A percentile compares a stretch with the other conserved stretches of the same genome.
Conservation (phyloP, 1,140 invertebrate genomes). For the Camponotus vicinus region DNA sequence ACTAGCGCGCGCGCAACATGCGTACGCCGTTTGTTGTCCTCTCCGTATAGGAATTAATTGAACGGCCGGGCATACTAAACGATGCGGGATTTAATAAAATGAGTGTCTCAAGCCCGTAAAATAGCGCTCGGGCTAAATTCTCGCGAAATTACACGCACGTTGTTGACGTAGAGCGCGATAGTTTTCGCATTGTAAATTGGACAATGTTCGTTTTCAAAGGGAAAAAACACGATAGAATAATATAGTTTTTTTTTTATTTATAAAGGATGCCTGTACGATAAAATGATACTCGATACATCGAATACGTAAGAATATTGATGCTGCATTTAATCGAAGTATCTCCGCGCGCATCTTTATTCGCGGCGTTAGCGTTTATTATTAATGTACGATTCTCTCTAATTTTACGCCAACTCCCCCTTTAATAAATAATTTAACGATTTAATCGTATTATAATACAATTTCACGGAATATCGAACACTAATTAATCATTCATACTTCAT, state of each 20-base stretch:
- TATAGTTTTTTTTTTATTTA: neutral
- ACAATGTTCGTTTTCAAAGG: neutral
- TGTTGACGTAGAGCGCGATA: neutral
- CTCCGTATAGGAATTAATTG: conserved; percentile 52
- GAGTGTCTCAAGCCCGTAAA: conserved; percentile 38
- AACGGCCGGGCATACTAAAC: conserved; percentile 38
- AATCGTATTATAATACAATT: conserved; percentile 61
- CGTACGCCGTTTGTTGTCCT: conserved; percentile 33
- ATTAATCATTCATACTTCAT: conserved; percentile 53
- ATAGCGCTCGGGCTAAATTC: conserved; percentile 10
- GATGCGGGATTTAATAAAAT: conserved; percentile 54
- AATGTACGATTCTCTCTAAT: conserved; percentile 35
- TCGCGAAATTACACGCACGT: conserved; percentile 8
- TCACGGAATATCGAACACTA: conserved; percentile 57
- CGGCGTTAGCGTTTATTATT: conserved; percentile 1
- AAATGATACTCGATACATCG: neutral
- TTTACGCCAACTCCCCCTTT: conserved; percentile 43
- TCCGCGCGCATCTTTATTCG: neutral
- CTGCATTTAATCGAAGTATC: neutral
- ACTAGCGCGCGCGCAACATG: conserved; percentile 17
- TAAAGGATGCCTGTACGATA: too few species aligned
- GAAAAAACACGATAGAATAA: conserved; percentile 11
- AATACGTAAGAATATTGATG: neutral
- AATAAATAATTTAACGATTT: conserved; percentile 60
- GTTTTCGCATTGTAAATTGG: conserved; percentile 20